Conservation (phyloP, 2,888 invertebrate species). For the Troglohyphantes excavatus region DNA sequence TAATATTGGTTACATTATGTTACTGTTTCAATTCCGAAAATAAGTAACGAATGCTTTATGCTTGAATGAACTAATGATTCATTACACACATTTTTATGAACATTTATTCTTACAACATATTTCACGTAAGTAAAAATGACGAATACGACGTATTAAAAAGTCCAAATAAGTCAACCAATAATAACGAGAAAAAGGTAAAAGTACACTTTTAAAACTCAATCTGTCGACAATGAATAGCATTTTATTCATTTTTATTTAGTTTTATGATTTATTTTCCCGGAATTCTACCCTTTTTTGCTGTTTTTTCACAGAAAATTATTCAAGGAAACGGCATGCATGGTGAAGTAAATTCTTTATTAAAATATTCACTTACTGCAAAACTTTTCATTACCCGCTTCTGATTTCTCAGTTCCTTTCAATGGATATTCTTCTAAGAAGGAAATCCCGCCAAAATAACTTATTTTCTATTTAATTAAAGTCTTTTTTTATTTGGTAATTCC, state of each 20-base stretch:
- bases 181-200: too few relatives aligned
- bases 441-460: neutral
- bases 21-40: too few relatives aligned
- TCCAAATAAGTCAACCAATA: too few relatives aligned
- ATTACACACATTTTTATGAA: too few relatives aligned
- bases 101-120: too few relatives aligned
- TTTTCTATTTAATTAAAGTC: neutral
- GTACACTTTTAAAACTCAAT: neutral
- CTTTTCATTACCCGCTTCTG: neutral
- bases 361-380: conserved; percentile 9
- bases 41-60: too few relatives aligned
- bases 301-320: neutral
- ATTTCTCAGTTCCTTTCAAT: conserved; percentile 1
- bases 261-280: neutral
- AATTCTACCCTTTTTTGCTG: neutral
- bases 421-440: neutral
- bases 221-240: neutral
- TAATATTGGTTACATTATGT: too few relatives aligned
- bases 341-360: conserved; percentile 1
- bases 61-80: too few relatives aligned
- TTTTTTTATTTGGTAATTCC: conserved; percentile 2
- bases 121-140: too few relatives aligned
- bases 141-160: too few relatives aligned
- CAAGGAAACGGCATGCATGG: neutral
- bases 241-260: neutral